Evolutionary conservation across 2,888 invertebrate species (phyloP), one percentile per base, ranked within the genome.

Genomic region (Corbicula japonica): DNA sequence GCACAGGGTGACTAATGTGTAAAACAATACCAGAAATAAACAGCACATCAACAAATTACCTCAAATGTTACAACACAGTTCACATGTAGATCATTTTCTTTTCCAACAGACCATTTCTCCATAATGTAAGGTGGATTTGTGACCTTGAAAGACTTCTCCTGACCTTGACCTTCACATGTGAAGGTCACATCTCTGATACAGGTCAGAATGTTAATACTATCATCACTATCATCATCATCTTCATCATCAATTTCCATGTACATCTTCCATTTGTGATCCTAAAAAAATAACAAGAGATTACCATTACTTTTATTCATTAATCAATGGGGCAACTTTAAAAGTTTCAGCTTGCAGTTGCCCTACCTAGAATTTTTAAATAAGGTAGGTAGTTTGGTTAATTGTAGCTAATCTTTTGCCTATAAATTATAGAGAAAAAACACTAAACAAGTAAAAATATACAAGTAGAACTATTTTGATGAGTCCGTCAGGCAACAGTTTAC

Each of bases 231-330:
- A 8, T 86, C 86, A 38, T 88, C 86, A 44, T 85, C 87, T 35
- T 90, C 90, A 44, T 90, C 90, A 80, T 93, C 93, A 4, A 92
- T 79, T 71, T 93, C 93, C 84, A 93, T 84, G 83, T 92, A 93
- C 92, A 93, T 92, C 87, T 93, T 93, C 93, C 93, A 93, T 77
- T 93, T 93, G 75, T 90, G 91, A 0, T 92, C 91, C 91, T 91
- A 21, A 5, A 65, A 52, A 52, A 18, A 4, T 5, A 46, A 21
- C 46, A 46, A 8, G n/a, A n/a, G n/a, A n/a, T n/a, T n/a, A n/a
- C 2, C 21, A 18, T 46, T 46, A n/a, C 18, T 46, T 46, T 46
- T n/a, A 21, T n/a, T 21, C 21, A 2, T n/a, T n/a, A 21, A 32
- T 34, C 34, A 2, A 58, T 3, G 21, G 50, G 50, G 23, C 26